Evolutionary conservation across 2,888 invertebrate genomes (phyloP), one percentile per base, ranked within the genome.

Genomic region (Sclerodermus sp.): DNA sequence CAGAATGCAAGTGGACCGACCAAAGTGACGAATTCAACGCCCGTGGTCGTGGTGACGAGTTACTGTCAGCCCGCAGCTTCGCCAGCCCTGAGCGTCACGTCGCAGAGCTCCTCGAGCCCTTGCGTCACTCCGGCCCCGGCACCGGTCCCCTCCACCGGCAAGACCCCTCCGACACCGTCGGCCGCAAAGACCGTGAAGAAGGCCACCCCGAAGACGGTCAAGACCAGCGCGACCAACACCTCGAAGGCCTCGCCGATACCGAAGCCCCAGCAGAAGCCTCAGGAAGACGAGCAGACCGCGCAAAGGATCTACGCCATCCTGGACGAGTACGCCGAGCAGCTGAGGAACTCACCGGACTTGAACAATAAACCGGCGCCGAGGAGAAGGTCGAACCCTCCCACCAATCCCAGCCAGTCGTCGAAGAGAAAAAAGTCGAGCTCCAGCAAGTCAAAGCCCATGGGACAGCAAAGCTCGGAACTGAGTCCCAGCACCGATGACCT

Each of bases 301-400:
- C 89, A 90, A 68, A 81, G 90, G 59, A 90, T 90, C 64, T 85
- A 90, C 53, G 89, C 89, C 58, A 90, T 90, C 63, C 74, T 90
- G 42, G 89, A 89, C 0, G 88, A 90, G 69, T 90, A 90, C 72
- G 89, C 89, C 42, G 90, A 90, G 66, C 90, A 90, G 68, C 80
- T 90, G 38, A 82, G 89, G 61, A 90, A 90, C 68, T 90, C 89
- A 1, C 90, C 90, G 0, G 90, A 90, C 76, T 72, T 85, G 38
- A 90, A 90, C 69, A 88, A 90, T 71, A 90, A 90, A 74, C 90
- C 90, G 0, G 90, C 90, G 0, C 90, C 90, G 0, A 81, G 90
- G 38, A 80, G 90, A 61, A 81, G 90, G 47, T 85, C 88, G 0
- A 89, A 90, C 74, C 87, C 87, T 12, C 88, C 89, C 1, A 85